Percentiles rank a stretch among this genome's conserved stretches.
These are phyloP conservation scores for Melitaea athalia DNA, from an alignment of 2,888 invertebrate genomes.

Conservation along the genomic window DNA sequence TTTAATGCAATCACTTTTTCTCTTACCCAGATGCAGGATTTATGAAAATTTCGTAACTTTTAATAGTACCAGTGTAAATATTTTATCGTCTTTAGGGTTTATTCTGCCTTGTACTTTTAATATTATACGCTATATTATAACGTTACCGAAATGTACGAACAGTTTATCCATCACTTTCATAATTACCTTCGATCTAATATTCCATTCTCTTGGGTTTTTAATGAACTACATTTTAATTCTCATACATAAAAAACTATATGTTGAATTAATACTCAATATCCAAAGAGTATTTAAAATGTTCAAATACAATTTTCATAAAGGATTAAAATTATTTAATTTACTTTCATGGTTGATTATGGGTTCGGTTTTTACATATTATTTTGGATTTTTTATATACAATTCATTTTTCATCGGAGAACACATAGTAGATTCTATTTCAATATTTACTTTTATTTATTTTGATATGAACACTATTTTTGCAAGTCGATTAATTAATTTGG, in stretches of 20 bases:
- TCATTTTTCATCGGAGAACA: background rate
- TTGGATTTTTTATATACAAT: background rate
- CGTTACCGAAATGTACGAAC: background rate
- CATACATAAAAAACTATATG: background rate
- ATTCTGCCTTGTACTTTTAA: background rate
- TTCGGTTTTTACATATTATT: background rate
- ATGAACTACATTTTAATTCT: conserved; percentile 6
- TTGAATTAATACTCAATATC: conserved; percentile 16
- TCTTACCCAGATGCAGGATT: conserved; percentile 24
- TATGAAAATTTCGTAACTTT: conserved; percentile 24
- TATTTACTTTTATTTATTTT: background rate
- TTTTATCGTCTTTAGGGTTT: background rate
- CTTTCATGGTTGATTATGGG: conserved; percentile 6
- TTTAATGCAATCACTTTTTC: conserved; percentile 13
- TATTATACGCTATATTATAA: background rate
- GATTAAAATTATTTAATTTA: background rate
- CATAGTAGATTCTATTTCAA: background rate
- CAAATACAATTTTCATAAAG: background rate
- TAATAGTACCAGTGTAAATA: conserved; percentile 9
- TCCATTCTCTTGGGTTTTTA: background rate
- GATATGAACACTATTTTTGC: background rate
- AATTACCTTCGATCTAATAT: background rate
- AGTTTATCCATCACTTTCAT: background rate
- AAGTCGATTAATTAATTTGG: background rate
- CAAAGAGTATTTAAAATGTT: conserved; percentile 13